Base-by-base conservation (phyloP, 2,888 invertebrate species). In the Hirtodrosophila histrioides region DNA sequence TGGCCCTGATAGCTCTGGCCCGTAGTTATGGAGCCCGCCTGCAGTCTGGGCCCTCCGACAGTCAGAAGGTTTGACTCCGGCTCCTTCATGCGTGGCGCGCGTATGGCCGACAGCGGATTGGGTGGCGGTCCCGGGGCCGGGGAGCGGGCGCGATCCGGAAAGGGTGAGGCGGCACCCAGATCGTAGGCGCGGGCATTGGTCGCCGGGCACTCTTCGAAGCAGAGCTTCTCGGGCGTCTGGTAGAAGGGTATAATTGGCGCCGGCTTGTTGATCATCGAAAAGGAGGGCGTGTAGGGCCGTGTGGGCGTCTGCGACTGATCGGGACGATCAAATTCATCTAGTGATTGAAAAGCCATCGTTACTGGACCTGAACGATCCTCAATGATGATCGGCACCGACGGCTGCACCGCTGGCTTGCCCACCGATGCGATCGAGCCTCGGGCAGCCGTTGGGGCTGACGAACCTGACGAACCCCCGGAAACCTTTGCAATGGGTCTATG, bases 201-300 rank as follows among this genome's bases (percentile, higher is more conserved):
- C 4, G 95, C 93, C 54, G 92, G 86, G 86, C 94, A 94, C 86
- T 94, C 94, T 41, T 94, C 94, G n/a, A 94, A 93, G 33, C 95
- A 94, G 75, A 96, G 92, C 90, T 95, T 95, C 91, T 94, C 94
- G 9, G 89, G 68, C 11, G 90, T 91, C 91, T 97, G 96, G 89
- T 97, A 97, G 81, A 94, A 94, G 7, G 96, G 96, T 75, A 97
- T 94, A 49, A 94, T 93, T 9, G 96, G 94, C 1, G 95, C 95
- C 27, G 96, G 95, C 67, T 91, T 91, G 88, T 95, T 95, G 61
- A 94, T 94, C 92, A 94, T 91, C 86, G 95, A 95, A 24, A 24
- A 29, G 23, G 53, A 61, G 0, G 96, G 95, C 17, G 95, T 95
- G 62, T 93, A 92, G 4, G 95, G 93, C 57, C 95, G 92, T 1